phyloP scores from a whole-genome alignment of 2,797 vertebrate genomes.

The Hirundo rustica region DNA sequence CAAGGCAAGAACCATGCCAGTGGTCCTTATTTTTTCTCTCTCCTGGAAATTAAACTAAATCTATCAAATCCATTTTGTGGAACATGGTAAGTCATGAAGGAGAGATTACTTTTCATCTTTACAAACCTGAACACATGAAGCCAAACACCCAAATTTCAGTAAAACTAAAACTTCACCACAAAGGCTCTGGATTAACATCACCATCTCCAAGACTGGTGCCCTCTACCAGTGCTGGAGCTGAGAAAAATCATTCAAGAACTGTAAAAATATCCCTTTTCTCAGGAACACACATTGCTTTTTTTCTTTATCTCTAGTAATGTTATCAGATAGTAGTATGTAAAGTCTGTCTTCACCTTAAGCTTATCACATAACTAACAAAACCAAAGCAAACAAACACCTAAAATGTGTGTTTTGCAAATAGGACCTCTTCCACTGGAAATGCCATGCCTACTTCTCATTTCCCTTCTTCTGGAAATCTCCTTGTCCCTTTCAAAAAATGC shows the following conservation, averaged over 20 bases:
- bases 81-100: background rate
- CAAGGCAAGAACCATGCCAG: background rate
- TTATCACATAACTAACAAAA: slow-evolving; percentile 17
- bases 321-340: background rate
- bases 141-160: background rate
- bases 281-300: background rate
- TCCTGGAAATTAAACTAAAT: background rate
- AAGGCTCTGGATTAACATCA: background rate
- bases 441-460: slow-evolving; percentile 18
- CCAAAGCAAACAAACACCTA: background rate
- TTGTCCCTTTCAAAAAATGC: background rate
- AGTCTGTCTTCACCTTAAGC: background rate
- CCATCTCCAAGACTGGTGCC: background rate
- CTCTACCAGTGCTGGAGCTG: background rate
- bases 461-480: slow-evolving; percentile 24
- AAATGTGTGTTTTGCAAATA: slow-evolving; percentile 10
- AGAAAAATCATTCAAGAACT: background rate
- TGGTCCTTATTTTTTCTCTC: background rate
- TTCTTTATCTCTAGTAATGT: background rate
- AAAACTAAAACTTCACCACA: background rate
- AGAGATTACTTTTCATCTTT: background rate
- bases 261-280: background rate
- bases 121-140: background rate
- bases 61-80: background rate
- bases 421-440: slow-evolving; percentile 55